These are phyloP conservation scores for Vesta saturnalis DNA, from an alignment of 2,888 invertebrate genomes.

Conservation along the genomic window DNA sequence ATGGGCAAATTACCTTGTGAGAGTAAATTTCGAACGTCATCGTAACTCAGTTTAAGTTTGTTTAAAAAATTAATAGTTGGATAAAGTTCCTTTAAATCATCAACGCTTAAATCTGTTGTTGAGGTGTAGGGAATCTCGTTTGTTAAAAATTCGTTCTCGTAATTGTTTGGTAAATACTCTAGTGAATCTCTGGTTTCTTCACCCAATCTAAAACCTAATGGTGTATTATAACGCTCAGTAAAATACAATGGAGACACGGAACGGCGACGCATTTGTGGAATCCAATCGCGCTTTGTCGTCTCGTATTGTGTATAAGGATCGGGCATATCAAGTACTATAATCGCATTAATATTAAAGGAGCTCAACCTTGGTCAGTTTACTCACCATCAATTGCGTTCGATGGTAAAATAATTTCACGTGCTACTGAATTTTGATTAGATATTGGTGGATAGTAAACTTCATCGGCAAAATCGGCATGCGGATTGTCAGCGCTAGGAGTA, in stretches of 20 bases:
- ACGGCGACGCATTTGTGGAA: slow-evolving; percentile 59
- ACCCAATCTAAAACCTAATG: slow-evolving; percentile 55
- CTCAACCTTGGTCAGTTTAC: neutral
- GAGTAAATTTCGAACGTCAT: slow-evolving; percentile 35
- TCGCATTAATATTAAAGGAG: neutral
- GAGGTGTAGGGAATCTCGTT: slow-evolving; percentile 31
- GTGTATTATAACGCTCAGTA: slow-evolving; percentile 58
- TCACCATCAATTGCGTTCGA: slow-evolving; percentile 62
- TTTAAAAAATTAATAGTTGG: slow-evolving; percentile 40
- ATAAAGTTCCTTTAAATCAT: slow-evolving; percentile 49
- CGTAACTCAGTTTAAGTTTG: slow-evolving; percentile 29
- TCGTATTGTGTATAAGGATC: slow-evolving; percentile 55
- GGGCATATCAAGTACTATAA: slow-evolving; percentile 55
- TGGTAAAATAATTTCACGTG: slow-evolving; percentile 64
- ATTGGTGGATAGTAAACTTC: slow-evolving; percentile 81
- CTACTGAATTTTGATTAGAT: slow-evolving; percentile 61
- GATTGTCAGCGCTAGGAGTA: slow-evolving; percentile 73
- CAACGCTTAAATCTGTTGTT: slow-evolving; percentile 31
- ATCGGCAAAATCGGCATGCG: slow-evolving; percentile 77
- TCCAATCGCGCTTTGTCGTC: slow-evolving; percentile 54
- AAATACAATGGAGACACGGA: slow-evolving; percentile 50
- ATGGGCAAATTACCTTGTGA: slow-evolving; percentile 40
- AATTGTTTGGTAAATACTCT: slow-evolving; percentile 49
- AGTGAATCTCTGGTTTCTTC: slow-evolving; percentile 53
- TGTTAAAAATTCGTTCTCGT: slow-evolving; percentile 31